A percentile compares a stretch with the other conserved stretches of the same genome.
Conservation (phyloP, 2,888 invertebrate genomes). For the Rotaria magnacalcarata region DNA sequence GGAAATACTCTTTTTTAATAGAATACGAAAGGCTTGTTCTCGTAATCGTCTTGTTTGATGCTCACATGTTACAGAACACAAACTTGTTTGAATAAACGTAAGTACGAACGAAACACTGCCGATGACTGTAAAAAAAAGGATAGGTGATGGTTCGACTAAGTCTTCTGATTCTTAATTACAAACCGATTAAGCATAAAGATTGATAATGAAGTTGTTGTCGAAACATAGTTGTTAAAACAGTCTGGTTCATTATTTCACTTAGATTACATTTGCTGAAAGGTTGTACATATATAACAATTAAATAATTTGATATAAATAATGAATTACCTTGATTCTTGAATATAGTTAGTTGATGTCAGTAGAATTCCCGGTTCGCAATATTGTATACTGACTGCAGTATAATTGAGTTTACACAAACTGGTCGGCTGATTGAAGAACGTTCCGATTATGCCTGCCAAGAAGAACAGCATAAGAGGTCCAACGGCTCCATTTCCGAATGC, state of each 20-base stretch:
- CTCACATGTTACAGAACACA: background rate
- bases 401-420: background rate
- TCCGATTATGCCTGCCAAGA: constrained; percentile 57
- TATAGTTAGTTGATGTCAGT: background rate
- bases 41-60: background rate
- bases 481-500: constrained; percentile 53
- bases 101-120: background rate
- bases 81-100: background rate
- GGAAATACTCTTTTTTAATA: constrained; percentile 50
- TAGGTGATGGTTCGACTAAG: background rate
- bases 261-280: background rate
- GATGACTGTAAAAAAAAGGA: background rate
- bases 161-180: background rate
- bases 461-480: constrained; percentile 56
- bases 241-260: background rate
- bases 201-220: background rate
- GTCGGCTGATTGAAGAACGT: constrained; percentile 50
- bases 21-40: background rate
- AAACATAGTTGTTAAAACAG: background rate
- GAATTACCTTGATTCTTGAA: background rate
- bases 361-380: background rate
- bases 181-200: background rate
- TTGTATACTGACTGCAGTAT: background rate
- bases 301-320: no score
- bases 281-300: background rate